These are phyloP conservation scores for Clistopyga incitator DNA, from an alignment of 2,888 invertebrate species.

Conservation along the genomic window DNA sequence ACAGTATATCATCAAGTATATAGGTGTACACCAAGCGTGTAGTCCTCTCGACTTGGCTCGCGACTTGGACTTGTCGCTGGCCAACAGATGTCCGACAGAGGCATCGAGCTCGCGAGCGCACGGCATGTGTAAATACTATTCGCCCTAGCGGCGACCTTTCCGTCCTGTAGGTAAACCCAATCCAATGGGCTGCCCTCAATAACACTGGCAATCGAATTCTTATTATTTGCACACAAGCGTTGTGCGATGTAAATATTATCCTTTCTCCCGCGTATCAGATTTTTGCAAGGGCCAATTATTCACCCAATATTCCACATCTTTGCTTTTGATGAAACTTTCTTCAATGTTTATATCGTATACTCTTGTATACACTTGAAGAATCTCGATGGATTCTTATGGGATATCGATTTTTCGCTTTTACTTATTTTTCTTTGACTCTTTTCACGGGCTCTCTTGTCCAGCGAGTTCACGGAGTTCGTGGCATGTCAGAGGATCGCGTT, in stretches of 20 bases:
- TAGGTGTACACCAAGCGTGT: conserved; percentile 25
- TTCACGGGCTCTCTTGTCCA: not conserved
- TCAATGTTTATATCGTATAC: too few species aligned
- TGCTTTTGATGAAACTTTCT: too few species aligned
- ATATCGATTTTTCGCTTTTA: conserved; percentile 29
- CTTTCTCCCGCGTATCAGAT: too few species aligned
- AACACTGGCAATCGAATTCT: too few species aligned
- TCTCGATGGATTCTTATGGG: conserved; percentile 2
- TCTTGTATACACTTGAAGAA: too few species aligned
- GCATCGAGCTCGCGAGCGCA: conserved; percentile 22
- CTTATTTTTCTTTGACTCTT: conserved; percentile 3
- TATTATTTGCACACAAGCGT: too few species aligned
- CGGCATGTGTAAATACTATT: conserved; percentile 74
- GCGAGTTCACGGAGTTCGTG: conserved; percentile 39
- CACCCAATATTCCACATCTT: too few species aligned
- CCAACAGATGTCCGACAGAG: conserved; percentile 77
- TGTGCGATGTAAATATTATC: too few species aligned
- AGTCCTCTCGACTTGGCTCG: conserved; percentile 31
- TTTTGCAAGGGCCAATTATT: too few species aligned
- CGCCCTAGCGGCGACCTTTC: conserved; percentile 50
- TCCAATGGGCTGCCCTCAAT: too few species aligned
- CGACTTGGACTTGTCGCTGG: conserved; percentile 31
- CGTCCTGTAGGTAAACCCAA: not conserved
- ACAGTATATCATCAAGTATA: conserved; percentile 74
- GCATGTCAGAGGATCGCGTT: conserved; percentile 56